Conservation (phyloP, 1,140 invertebrate species). For the Myzus persicae region DNA sequence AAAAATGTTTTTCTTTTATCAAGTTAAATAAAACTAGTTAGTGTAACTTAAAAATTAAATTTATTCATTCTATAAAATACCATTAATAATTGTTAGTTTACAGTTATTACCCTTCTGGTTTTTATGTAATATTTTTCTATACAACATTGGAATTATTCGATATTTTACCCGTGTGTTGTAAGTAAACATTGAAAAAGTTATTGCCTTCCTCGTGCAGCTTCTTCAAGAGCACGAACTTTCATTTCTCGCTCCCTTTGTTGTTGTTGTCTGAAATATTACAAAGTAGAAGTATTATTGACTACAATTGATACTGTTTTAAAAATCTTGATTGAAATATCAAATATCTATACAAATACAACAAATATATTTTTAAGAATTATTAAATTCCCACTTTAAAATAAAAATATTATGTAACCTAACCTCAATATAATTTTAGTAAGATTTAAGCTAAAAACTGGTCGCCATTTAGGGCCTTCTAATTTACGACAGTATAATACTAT, state of each 20-base stretch:
- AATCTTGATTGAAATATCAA: not conserved
- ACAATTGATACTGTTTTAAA: not conserved
- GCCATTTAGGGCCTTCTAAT: too few relatives aligned
- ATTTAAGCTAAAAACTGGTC: too few relatives aligned
- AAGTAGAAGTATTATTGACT: not conserved
- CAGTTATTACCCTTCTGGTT: not conserved
- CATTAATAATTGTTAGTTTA: not conserved
- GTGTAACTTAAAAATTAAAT: not conserved
- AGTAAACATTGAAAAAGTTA: not conserved
- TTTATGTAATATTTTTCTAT: not conserved
- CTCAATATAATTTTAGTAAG: too few relatives aligned
- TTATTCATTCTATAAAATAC: not conserved
- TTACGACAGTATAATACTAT: too few relatives aligned
- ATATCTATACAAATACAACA: not conserved
- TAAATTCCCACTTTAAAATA: not conserved
- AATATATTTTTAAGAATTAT: not conserved
- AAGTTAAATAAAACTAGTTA: not conserved
- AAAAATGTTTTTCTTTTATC: not conserved
- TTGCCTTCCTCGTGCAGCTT: conserved; percentile 75
- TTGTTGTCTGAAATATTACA: conserved; percentile 64
- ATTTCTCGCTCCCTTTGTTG: conserved; percentile 83
- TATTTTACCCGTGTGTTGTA: not conserved
- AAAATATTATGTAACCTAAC: not conserved
- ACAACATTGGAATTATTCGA: not conserved
- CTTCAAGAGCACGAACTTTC: conserved; percentile 83